Conservation (phyloP, 2,888 invertebrate genomes). For the Caenorhabditis imperialis region DNA sequence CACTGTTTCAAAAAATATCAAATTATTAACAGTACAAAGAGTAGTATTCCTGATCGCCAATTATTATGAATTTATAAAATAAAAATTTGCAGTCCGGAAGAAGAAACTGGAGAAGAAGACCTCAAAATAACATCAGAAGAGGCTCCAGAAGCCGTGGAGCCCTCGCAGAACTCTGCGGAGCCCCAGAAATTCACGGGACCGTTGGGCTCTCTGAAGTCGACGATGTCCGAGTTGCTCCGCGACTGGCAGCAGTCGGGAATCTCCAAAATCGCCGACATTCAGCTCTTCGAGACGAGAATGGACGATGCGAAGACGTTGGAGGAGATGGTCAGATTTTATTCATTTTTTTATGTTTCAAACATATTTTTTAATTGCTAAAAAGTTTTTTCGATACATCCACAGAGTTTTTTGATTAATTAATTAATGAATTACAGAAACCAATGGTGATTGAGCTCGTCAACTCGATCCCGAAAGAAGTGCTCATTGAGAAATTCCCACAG, state of each 20-base stretch:
- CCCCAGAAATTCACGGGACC: slow-evolving; percentile 12
- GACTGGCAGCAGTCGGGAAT: slow-evolving; percentile 31
- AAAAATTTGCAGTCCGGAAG: too few species aligned
- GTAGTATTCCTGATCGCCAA: too few species aligned
- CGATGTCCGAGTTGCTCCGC: slow-evolving; percentile 26
- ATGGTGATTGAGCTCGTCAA: slow-evolving; percentile 24
- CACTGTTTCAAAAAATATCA: too few species aligned
- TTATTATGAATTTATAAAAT: too few species aligned
- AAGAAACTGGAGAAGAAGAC: too few species aligned
- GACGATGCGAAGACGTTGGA: slow-evolving; percentile 28
- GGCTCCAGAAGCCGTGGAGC: background rate
- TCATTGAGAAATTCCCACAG: slow-evolving; percentile 37
- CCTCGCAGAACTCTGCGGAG: background rate
- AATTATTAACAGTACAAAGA: too few species aligned
- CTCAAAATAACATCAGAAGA: background rate
- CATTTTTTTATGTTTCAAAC: too few species aligned
- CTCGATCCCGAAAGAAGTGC: slow-evolving; percentile 17
- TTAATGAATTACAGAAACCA: too few species aligned
- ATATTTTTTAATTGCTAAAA: too few species aligned
- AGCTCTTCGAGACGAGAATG: slow-evolving; percentile 19
- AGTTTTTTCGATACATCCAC: too few species aligned
- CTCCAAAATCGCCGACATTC: slow-evolving; percentile 13
- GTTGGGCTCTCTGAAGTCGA: slow-evolving; percentile 12
- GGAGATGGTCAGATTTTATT: slow-evolving; percentile 39
- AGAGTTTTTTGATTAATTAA: too few species aligned